phyloP scores from a whole-genome alignment of 2,113 vertebrate species.

The Pelecanoides urinatrix region DNA sequence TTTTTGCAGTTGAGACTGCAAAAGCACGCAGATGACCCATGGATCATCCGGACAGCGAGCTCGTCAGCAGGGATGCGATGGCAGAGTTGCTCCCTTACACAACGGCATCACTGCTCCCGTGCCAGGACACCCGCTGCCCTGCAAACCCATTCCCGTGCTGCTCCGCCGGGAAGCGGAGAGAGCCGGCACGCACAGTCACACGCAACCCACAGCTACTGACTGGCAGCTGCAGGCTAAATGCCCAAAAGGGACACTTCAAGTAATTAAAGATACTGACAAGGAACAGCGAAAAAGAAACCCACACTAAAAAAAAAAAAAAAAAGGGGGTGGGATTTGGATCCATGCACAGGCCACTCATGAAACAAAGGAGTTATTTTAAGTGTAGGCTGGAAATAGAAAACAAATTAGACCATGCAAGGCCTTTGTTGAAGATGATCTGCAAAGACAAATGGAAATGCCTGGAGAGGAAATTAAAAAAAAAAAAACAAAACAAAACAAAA shows the following conservation, averaged over 20 bases:
- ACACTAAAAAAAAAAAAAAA: background rate
- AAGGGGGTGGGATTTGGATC: background rate
- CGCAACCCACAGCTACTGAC: background rate
- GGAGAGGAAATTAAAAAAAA: constrained; percentile 21
- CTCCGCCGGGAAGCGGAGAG: fast-evolving
- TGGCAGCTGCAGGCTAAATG: background rate
- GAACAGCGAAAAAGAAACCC: background rate
- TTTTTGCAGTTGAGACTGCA: background rate
- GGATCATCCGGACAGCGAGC: background rate
- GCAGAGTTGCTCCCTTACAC: background rate
- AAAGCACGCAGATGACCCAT: fast-evolving
- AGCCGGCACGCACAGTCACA: background rate
- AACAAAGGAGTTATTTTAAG: constrained; percentile 62
- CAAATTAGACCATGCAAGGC: constrained; percentile 24
- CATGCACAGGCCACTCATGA: constrained; percentile 7
- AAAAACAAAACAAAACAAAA: background rate
- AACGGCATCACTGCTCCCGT: fast-evolving
- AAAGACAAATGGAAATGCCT: constrained; percentile 48
- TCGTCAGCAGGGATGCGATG: background rate
- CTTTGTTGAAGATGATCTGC: constrained; percentile 51
- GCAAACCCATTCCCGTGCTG: background rate
- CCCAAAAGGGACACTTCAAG: background rate
- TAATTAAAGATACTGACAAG: background rate
- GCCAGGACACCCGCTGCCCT: background rate
- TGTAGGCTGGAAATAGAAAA: constrained; percentile 52